Evolutionary conservation across 1,140 invertebrate species (phyloP).

Genomic region (Platorchestia sp.): DNA sequence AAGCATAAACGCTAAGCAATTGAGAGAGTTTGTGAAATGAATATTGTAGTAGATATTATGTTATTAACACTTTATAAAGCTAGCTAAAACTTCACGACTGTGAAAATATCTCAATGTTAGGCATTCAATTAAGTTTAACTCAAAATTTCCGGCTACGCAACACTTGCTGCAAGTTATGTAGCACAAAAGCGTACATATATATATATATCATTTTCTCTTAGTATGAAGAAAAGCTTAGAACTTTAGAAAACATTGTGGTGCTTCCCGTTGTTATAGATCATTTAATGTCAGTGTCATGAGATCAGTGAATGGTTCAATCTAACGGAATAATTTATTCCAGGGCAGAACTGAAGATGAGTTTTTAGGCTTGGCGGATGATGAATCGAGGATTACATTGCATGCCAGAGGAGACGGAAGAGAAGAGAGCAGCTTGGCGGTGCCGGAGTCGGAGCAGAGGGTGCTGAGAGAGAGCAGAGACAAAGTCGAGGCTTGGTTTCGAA

Average conservation of each 20-base stretch:
- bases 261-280: neutral
- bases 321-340: neutral
- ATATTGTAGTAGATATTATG: no score
- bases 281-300: neutral
- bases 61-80: neutral
- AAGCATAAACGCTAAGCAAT: no score
- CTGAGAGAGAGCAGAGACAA: neutral
- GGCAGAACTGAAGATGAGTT: neutral
- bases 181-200: no score
- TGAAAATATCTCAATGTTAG: neutral
- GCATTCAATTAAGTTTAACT: no score
- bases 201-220: no score
- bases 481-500: neutral
- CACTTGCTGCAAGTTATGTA: no score
- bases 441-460: neutral
- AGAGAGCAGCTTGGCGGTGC: neutral
- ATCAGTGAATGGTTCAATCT: no score
- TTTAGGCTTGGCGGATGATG: neutral
- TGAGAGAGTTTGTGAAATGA: no score
- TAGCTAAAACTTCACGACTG: neutral
- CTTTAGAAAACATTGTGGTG: no score
- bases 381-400: neutral
- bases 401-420: neutral
- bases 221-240: no score
- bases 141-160: no score